These are phyloP conservation scores for Opisthocomus hoazin DNA, from an alignment of 2,113 vertebrate genomes.

Conservation along the genomic window DNA sequence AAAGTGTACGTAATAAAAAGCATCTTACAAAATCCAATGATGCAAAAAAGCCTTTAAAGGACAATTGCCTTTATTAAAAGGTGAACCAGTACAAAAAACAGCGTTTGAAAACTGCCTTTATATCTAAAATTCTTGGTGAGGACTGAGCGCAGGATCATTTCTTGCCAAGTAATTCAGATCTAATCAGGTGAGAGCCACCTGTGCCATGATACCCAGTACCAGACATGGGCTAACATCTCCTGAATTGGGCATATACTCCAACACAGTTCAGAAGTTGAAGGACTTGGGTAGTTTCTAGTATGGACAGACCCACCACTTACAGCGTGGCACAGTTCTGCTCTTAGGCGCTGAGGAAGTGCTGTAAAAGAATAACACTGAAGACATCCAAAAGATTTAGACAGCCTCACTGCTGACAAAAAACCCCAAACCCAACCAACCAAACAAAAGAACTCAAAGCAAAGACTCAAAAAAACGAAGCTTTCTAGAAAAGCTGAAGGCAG, in stretches of 20 bases:
- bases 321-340: rapidly evolving
- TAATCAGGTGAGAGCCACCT: not conserved
- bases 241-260: not conserved
- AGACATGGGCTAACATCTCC: not conserved
- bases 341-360: too few species aligned
- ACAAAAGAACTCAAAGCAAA: not conserved
- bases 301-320: not conserved
- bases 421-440: not conserved
- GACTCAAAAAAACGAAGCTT: not conserved
- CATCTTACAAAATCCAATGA: not conserved
- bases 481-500: not conserved
- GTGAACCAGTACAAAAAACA: not conserved
- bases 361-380: too few species aligned
- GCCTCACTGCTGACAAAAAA: not conserved
- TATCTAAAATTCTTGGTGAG: not conserved
- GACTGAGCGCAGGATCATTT: not conserved
- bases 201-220: not conserved
- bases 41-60: not conserved
- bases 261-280: not conserved
- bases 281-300: not conserved
- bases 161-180: not conserved
- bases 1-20: not conserved
- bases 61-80: not conserved
- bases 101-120: not conserved
- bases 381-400: not conserved